Evolutionary conservation across 2,888 invertebrate genomes (phyloP).

Genomic region (Saturnia pavonia): DNA sequence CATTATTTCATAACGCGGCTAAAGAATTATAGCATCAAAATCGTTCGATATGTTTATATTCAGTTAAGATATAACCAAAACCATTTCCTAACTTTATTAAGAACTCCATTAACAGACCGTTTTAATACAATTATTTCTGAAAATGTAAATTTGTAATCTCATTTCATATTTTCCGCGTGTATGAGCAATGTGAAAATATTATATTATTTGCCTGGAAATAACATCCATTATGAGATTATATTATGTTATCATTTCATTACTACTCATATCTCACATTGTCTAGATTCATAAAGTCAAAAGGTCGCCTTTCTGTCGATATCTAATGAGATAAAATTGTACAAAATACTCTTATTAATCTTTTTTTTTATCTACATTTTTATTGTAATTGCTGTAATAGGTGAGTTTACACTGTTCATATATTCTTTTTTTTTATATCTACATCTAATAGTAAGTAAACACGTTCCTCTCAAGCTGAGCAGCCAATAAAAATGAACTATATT

Average conservation of each 20-base stretch:
- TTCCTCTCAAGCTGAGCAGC: no score
- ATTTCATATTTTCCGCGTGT: slow-evolving; percentile 15
- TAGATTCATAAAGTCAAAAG: slow-evolving; percentile 3
- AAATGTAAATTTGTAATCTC: slow-evolving; percentile 14
- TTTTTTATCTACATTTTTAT: neutral
- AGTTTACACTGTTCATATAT: no score
- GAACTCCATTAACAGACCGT: slow-evolving; percentile 13
- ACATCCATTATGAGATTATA: slow-evolving; percentile 9
- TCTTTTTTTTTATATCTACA: no score
- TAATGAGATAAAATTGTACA: neutral
- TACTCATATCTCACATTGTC: neutral
- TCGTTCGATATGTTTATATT: neutral
- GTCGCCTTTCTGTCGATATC: neutral
- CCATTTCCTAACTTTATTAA: slow-evolving; percentile 5
- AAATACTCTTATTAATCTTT: neutral
- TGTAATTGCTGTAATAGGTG: no score
- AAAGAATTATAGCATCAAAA: no score
- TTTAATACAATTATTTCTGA: slow-evolving; percentile 14
- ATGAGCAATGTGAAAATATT: slow-evolving; percentile 15
- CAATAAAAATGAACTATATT: no score
- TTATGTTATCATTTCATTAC: slow-evolving; percentile 4
- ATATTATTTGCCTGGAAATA: slow-evolving; percentile 13
- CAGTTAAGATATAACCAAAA: neutral
- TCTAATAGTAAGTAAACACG: no score
- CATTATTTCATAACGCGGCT: neutral